phyloP scores from a whole-genome alignment of 2,797 vertebrate genomes.

The Epinephelus malabaricus region DNA sequence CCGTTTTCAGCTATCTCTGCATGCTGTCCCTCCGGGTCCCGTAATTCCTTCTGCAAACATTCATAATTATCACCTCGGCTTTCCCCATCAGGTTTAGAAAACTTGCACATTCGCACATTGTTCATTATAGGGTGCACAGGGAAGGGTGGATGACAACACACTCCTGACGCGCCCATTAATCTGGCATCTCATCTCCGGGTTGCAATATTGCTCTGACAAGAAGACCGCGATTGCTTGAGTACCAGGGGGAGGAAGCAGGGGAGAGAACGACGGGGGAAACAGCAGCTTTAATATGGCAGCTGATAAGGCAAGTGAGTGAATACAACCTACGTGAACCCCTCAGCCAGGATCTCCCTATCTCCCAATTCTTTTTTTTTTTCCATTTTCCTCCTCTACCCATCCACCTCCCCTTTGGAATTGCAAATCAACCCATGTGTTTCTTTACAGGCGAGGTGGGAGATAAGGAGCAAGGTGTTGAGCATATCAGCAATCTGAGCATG shows the following conservation, averaged over 20 bases:
- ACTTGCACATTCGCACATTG: neutral
- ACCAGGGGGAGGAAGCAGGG: neutral
- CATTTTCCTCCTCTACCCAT: conserved; percentile 32
- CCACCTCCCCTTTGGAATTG: conserved; percentile 64
- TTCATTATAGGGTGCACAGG: conserved; percentile 26
- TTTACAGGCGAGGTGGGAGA: conserved; percentile 62
- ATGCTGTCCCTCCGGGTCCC: neutral
- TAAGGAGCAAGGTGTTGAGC: conserved; percentile 60
- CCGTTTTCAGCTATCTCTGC: conserved; percentile 16
- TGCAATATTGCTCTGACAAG: conserved; percentile 67
- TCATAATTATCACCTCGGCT: conserved; percentile 53
- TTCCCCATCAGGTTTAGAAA: conserved; percentile 25
- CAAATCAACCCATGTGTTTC: conserved; percentile 60
- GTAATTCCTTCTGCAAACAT: conserved; percentile 43
- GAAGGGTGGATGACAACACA: conserved; percentile 45
- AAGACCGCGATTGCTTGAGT: conserved; percentile 51
- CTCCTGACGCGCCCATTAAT: conserved; percentile 65
- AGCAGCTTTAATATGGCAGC: conserved; percentile 58
- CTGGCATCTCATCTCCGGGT: conserved; percentile 62
- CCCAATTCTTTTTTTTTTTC: conserved; percentile 14
- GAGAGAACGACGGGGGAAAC: conserved; percentile 18
- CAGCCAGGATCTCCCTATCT: conserved; percentile 53
- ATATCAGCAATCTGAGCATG: conserved; percentile 70
- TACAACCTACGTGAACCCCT: conserved; percentile 52
- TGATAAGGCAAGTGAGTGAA: conserved; percentile 69